These are phyloP conservation scores for Zaprionus camerounensis DNA, from an alignment of 1,140 invertebrate species.

Conservation along the genomic window DNA sequence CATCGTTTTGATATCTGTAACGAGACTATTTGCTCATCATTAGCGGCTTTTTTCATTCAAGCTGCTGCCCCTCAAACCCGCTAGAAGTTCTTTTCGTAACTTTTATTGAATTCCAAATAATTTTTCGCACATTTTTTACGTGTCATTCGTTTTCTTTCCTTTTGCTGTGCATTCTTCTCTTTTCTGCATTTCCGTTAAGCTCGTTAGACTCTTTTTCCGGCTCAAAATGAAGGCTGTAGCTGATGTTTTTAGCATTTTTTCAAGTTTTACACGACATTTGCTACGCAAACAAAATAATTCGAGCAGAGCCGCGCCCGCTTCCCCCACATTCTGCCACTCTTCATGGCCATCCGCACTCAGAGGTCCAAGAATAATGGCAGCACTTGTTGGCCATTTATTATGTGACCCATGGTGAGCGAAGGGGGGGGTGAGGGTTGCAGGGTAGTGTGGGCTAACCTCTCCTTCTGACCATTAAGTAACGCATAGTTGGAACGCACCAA, in stretches of 20 bases:
- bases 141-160: slow-evolving; percentile 11
- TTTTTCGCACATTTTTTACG: slow-evolving; percentile 41
- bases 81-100: slow-evolving; percentile 12
- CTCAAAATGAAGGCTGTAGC: slow-evolving; percentile 6
- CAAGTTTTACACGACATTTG: slow-evolving; percentile 58
- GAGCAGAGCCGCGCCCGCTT: slow-evolving; percentile 4
- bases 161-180: slow-evolving; percentile 38
- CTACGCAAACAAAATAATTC: slow-evolving; percentile 66
- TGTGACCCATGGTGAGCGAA: background rate
- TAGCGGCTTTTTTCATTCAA: slow-evolving; percentile 24
- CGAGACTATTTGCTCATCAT: slow-evolving; percentile 67
- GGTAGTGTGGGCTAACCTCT: background rate
- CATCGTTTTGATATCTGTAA: slow-evolving; percentile 52
- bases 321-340: background rate
- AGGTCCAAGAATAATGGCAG: slow-evolving; percentile 56
- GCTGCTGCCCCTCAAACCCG: background rate
- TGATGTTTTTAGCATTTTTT: slow-evolving; percentile 45
- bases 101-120: slow-evolving; percentile 54
- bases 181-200: slow-evolving; percentile 59
- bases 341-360: slow-evolving; percentile 9
- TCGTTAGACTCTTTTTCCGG: slow-evolving; percentile 56
- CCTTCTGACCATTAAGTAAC: slow-evolving; percentile 65
- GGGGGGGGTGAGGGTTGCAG: background rate
- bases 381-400: slow-evolving; percentile 64
- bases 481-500: slow-evolving; percentile 33